phyloP scores from a whole-genome alignment of 2,113 vertebrate genomes.

The human region DNA sequence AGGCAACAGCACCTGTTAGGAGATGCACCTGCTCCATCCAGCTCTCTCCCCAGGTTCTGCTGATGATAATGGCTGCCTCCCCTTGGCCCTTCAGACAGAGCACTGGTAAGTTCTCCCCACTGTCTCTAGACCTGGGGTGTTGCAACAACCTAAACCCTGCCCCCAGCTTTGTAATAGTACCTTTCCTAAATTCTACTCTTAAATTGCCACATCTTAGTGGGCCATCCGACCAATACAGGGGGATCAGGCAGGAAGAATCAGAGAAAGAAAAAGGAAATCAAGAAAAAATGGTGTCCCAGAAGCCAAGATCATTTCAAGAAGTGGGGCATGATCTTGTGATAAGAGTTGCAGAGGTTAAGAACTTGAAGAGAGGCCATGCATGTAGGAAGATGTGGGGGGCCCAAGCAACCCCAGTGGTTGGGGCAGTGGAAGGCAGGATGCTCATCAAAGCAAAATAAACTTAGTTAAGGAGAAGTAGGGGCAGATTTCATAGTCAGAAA shows the following conservation, averaged over 20 bases:
- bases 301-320: not conserved
- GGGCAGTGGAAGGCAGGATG: not conserved
- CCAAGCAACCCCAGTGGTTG: rapidly evolving
- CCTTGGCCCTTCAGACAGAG: not conserved
- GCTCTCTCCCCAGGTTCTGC: not conserved
- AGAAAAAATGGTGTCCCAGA: not conserved
- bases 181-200: not conserved
- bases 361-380: rapidly evolving
- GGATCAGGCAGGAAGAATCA: not conserved
- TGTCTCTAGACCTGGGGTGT: not conserved
- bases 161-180: not conserved
- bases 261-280: not conserved
- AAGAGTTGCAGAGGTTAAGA: not conserved
- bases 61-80: not conserved
- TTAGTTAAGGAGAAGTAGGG: not conserved
- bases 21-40: not conserved
- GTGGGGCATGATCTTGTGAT: not conserved
- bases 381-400: not conserved
- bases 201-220: not conserved
- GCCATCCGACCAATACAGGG: not conserved
- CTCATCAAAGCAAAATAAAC: not conserved
- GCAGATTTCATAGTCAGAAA: not conserved
- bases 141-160: not conserved
- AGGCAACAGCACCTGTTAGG: not conserved
- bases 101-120: not conserved